These are phyloP conservation scores for Sanderia malayensis DNA, from an alignment of 30 jellyfish, hydroid and myxozoan genomes.

Conservation along the genomic window DNA sequence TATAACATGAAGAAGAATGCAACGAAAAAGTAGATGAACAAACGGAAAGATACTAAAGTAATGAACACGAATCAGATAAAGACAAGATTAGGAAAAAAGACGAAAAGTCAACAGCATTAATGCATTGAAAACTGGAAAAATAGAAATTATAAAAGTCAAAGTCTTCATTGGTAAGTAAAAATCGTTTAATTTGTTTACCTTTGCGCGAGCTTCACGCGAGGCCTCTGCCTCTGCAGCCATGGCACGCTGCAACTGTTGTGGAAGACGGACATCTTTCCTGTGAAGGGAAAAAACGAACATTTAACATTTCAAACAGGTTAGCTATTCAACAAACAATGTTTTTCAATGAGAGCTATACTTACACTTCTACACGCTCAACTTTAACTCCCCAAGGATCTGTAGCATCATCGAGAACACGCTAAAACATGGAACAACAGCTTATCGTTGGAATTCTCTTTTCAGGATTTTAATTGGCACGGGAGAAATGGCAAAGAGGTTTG, in stretches of 20 bases:
- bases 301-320: not conserved
- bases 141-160: too few relatives aligned
- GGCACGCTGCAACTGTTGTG: constrained; percentile 93
- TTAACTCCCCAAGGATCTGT: constrained; percentile 98
- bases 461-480: too few relatives aligned
- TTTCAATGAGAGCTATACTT: constrained; percentile 30
- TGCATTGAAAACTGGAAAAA: not conserved
- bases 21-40: too few relatives aligned
- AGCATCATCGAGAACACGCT: constrained; percentile 83
- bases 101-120: not conserved
- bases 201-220: constrained; percentile 97
- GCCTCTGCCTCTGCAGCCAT: constrained; percentile 99
- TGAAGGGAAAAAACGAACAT: too few relatives aligned
- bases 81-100: too few relatives aligned
- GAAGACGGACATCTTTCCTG: constrained; percentile 85
- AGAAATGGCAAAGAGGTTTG: too few relatives aligned
- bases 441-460: too few relatives aligned
- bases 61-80: too few relatives aligned
- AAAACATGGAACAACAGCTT: not conserved
- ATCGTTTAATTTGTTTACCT: constrained; percentile 66
- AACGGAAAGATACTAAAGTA: too few relatives aligned
- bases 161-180: too few relatives aligned
- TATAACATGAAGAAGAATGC: too few relatives aligned
- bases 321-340: not conserved
- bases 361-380: constrained; percentile 97